Conservation (phyloP, 2,113 vertebrate species). For the Phasianus colchicus region DNA sequence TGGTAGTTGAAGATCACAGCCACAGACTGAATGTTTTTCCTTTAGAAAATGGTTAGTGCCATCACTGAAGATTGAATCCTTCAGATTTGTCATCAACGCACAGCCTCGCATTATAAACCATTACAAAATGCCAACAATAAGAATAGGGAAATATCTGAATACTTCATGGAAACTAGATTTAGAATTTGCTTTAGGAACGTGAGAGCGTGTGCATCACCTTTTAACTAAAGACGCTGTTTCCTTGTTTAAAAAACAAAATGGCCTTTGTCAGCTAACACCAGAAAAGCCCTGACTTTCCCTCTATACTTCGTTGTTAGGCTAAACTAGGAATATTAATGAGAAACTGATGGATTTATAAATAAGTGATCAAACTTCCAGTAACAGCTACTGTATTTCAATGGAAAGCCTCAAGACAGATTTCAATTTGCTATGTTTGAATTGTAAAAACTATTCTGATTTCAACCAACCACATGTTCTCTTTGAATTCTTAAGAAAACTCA, state of each 20-base stretch:
- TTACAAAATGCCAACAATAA: conserved; percentile 1
- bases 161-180: neutral
- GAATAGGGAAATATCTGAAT: neutral
- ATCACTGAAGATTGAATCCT: neutral
- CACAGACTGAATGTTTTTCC: neutral
- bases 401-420: neutral
- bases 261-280: neutral
- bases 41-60: neutral
- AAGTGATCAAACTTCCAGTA: neutral
- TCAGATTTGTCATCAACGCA: neutral
- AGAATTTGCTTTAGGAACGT: conserved; percentile 25
- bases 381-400: neutral
- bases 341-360: neutral
- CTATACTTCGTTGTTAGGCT: neutral
- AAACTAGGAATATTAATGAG: neutral
- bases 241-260: neutral
- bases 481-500: neutral
- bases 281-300: neutral
- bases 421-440: neutral
- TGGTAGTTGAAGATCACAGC: conserved; percentile 2
- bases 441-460: neutral
- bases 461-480: neutral
- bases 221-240: neutral
- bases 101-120: neutral
- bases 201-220: neutral